phyloP scores from a whole-genome alignment of 2,888 invertebrate genomes.

The Caenorhabditis zanzibari region DNA sequence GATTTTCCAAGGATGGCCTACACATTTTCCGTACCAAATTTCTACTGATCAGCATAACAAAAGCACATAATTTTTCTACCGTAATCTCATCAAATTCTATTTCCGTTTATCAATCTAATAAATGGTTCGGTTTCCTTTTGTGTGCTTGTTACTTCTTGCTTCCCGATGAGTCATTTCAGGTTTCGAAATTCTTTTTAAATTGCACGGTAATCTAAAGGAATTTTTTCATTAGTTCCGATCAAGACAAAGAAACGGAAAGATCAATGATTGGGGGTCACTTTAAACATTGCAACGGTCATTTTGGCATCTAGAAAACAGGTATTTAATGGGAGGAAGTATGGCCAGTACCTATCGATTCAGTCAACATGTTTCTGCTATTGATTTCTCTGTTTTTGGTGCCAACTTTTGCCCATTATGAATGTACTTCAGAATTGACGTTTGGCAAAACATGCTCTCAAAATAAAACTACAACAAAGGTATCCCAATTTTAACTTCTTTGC shows the following conservation, averaged over 20 bases:
- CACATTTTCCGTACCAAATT: slow-evolving; percentile 38
- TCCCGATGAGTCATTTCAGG: slow-evolving; percentile 30
- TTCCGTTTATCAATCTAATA: slow-evolving; percentile 9
- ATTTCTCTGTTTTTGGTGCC: not conserved
- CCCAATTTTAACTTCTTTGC: not conserved
- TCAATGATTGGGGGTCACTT: slow-evolving; percentile 50
- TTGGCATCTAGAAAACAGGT: slow-evolving; percentile 40
- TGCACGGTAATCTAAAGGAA: not conserved
- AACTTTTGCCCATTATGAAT: not conserved
- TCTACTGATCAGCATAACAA: slow-evolving; percentile 41
- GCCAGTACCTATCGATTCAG: slow-evolving; percentile 1
- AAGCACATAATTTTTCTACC: slow-evolving; percentile 36
- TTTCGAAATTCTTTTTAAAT: slow-evolving; percentile 1
- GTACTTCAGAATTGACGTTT: slow-evolving; percentile 19
- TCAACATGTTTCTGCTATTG: slow-evolving; percentile 13
- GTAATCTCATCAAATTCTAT: slow-evolving; percentile 14
- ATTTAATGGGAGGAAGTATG: not conserved
- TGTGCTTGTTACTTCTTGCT: not conserved
- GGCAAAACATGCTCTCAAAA: slow-evolving; percentile 46
- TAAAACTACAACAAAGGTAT: slow-evolving; percentile 41
- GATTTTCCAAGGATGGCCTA: slow-evolving; percentile 49
- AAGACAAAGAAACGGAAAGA: slow-evolving; percentile 46
- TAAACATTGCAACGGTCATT: slow-evolving; percentile 43
- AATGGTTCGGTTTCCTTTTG: slow-evolving; percentile 13
- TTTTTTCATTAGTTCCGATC: slow-evolving; percentile 4